A percentile compares a stretch with the other conserved stretches of the same genome.
Conservation (phyloP, 35 echinoderm and acorn worm species). For the Acanthaster planci region DNA sequence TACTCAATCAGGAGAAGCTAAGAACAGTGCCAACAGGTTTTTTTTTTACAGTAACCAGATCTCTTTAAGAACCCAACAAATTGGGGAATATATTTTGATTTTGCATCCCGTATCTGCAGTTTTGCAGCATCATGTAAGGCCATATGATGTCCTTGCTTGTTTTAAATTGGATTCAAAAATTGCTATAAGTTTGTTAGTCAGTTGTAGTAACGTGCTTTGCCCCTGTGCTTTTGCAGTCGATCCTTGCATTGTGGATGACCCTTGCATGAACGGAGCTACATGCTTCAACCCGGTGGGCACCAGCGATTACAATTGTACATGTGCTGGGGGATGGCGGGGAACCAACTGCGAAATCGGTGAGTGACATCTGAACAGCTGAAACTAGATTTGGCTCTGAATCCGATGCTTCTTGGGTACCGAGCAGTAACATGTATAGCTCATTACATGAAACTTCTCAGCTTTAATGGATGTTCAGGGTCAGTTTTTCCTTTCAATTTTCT, state of each 20-base stretch:
- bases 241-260: constrained; percentile 56
- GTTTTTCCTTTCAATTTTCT: too few species aligned
- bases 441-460: too few species aligned
- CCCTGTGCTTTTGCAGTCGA: constrained; percentile 28
- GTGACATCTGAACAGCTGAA: neutral
- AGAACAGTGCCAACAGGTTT: too few species aligned
- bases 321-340: constrained; percentile 60
- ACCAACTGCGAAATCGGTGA: constrained; percentile 63
- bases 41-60: too few species aligned
- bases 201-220: neutral
- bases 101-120: too few species aligned
- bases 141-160: neutral
- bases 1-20: too few species aligned
- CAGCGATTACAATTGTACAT: constrained; percentile 45
- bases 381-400: neutral
- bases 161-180: neutral
- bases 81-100: too few species aligned
- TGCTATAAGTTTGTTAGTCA: neutral
- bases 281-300: constrained; percentile 45
- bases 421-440: too few species aligned
- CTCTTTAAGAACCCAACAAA: too few species aligned
- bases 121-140: neutral
- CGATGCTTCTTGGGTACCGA: too few species aligned
- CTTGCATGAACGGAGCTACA: constrained; percentile 59
- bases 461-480: too few species aligned